Evolutionary conservation across 2,113 vertebrate genomes (phyloP).

Genomic region (Hippopotamus amphibius): DNA sequence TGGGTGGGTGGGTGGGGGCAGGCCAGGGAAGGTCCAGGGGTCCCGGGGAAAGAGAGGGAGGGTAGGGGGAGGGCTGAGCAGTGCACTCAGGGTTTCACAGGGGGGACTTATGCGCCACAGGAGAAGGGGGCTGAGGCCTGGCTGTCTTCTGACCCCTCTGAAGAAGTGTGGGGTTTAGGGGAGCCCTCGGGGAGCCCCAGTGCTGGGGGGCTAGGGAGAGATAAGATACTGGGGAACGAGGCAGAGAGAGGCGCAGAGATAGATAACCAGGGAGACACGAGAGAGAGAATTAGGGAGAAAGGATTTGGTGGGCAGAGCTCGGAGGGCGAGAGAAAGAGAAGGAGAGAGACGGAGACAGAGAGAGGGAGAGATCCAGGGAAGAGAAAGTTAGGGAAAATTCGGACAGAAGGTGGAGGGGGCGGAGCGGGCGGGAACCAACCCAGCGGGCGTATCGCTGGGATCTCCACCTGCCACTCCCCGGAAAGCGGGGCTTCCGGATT

Average conservation of each 20-base stretch:
- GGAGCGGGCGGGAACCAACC: not conserved
- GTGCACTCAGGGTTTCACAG: not conserved
- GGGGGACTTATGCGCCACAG: not conserved
- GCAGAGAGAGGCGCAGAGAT: not conserved
- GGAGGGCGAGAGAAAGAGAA: not conserved
- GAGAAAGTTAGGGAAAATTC: not conserved
- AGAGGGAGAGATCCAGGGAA: not conserved
- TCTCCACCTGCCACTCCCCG: conserved; percentile 15
- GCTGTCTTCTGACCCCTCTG: not conserved
- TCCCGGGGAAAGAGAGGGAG: not conserved
- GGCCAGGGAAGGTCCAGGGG: conserved; percentile 1
- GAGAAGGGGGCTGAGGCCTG: not conserved
- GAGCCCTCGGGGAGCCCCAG: not conserved
- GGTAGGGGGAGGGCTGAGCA: not conserved
- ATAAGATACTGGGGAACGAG: not conserved
- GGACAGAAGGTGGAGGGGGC: not conserved
- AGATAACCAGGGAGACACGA: not conserved
- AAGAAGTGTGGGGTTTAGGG: not conserved
- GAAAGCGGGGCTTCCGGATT: not conserved
- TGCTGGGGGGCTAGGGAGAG: not conserved
- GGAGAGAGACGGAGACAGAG: not conserved
- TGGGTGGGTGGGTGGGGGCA: conserved; percentile 58
- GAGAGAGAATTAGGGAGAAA: not conserved
- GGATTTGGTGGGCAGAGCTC: not conserved
- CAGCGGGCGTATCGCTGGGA: not conserved